Evolutionary conservation across 2,113 vertebrate species (phyloP).

Genomic region (Daubentonia madagascariensis): DNA sequence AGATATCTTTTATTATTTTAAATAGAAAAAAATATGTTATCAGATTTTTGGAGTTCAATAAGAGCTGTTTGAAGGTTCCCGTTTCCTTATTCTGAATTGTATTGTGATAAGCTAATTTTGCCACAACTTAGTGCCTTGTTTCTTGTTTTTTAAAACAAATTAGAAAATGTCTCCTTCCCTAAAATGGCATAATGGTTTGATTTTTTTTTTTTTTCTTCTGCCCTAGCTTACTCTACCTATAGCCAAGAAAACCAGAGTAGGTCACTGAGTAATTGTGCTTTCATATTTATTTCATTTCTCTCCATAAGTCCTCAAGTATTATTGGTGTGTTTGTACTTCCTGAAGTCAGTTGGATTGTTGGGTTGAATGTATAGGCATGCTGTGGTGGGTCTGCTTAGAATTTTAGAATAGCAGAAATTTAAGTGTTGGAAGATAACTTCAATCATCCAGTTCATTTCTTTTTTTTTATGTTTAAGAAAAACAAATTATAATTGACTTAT

Average conservation of each 20-base stretch:
- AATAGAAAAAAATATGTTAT: not conserved
- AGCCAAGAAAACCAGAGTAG: not conserved
- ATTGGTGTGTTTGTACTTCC: not conserved
- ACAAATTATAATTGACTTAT: not conserved
- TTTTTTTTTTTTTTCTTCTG: not conserved
- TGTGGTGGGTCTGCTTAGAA: not conserved
- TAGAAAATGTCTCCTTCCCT: not conserved
- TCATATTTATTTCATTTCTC: not conserved
- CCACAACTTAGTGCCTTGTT: not conserved
- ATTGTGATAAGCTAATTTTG: slow-evolving; percentile 25
- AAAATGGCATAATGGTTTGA: not conserved
- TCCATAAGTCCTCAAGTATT: not conserved
- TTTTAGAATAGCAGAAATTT: not conserved
- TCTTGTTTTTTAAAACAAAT: not conserved
- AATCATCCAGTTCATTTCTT: not conserved
- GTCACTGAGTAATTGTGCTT: not conserved
- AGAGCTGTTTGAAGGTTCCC: not conserved
- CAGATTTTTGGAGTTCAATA: not conserved
- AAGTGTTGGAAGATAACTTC: not conserved
- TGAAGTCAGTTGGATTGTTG: not conserved
- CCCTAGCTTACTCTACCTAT: not conserved
- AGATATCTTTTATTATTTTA: not conserved
- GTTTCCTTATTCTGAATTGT: not conserved
- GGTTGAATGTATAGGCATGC: not conserved
- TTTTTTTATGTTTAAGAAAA: not conserved